Base-by-base conservation (phyloP, 2,888 invertebrate genomes). In the Scaptomyza flava region DNA sequence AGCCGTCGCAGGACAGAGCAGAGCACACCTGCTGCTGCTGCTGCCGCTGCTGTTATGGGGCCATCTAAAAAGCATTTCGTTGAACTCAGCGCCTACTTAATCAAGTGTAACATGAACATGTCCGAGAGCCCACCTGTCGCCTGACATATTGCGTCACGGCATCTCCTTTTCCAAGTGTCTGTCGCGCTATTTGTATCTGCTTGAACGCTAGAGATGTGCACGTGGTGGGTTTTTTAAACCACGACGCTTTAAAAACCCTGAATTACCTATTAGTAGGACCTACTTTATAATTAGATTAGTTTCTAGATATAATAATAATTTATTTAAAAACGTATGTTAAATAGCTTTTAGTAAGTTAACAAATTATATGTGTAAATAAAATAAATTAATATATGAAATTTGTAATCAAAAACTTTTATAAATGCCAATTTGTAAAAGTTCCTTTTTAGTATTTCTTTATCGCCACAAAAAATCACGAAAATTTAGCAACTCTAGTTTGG, bases 61-160 rank as follows among this genome's bases (percentile, higher is more conserved):
- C 66, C 79, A 72, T 77, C 88, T 85, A 87, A 82, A 82, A 77
- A 72, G 79, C 82, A 83, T 83, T 83, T 87, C 77, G 77, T 85
- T 86, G 88, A 85, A 77, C 86, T 87, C 88, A 65, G 83, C 82
- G 88, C 80, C 82, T 85, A 87, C 86, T 85, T 87, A 83, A 83
- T 83, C 82, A 83, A 83, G 67, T 79, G 82, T 72, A 87, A 70
- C 82, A 80, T 66, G 83, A 77, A 77, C 81, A 85, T 84, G 85
- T 76, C 79, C 79, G 68, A 62, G 79, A 56, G 81, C 77, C 58
- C 75, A 87, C 82, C 82, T 85, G 77, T 60, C 68, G 36, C n/a
- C 65, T 79, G 82, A 79, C 82, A 87, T 56, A 79, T 85, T 72
- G 68, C 46, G 56, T 34, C 52, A 36, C 36, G 51, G 43, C 46